A percentile compares a stretch with the other conserved stretches of the same genome.
Evolutionary conservation across 2,888 invertebrate genomes (phyloP).

Genomic region (Agonopterix arenella): DNA sequence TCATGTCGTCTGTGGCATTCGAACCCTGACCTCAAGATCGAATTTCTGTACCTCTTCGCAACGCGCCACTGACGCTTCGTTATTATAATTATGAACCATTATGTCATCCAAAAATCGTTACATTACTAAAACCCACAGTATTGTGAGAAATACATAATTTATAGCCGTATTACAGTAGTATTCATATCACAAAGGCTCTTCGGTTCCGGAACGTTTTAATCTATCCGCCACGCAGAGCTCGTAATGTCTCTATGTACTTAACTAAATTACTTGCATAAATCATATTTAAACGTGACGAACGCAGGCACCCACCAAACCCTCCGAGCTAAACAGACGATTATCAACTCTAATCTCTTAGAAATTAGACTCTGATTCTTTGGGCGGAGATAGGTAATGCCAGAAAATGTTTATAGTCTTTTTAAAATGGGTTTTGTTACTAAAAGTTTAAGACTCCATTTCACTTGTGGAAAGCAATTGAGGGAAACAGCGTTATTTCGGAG

Average conservation of each 20-base stretch:
- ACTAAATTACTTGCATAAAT: constrained; percentile 76
- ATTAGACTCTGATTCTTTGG: constrained; percentile 27
- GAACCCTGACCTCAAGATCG: no score
- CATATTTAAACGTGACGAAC: constrained; percentile 73
- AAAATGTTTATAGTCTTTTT: constrained; percentile 7
- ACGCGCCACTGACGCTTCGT: no score
- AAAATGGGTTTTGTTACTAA: constrained; percentile 26
- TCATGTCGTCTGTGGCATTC: no score
- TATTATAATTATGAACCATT: background rate
- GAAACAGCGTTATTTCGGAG: constrained; percentile 33
- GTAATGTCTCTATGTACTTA: constrained; percentile 72
- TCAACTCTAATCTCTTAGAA: constrained; percentile 23
- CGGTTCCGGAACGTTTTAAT: constrained; percentile 60
- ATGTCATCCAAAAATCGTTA: background rate
- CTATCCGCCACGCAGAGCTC: constrained; percentile 47
- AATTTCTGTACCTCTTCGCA: no score
- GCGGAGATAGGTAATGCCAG: constrained; percentile 1
- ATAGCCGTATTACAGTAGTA: constrained; percentile 27
- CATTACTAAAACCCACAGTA: background rate
- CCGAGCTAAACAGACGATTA: constrained; percentile 23
- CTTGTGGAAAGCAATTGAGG: constrained; percentile 13
- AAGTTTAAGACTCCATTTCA: constrained; percentile 30
- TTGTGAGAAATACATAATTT: constrained; percentile 32
- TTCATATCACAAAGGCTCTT: constrained; percentile 41
- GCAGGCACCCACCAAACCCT: constrained; percentile 34